Conservation (phyloP, 2,797 vertebrate species). For the Sebastes oblongus region DNA sequence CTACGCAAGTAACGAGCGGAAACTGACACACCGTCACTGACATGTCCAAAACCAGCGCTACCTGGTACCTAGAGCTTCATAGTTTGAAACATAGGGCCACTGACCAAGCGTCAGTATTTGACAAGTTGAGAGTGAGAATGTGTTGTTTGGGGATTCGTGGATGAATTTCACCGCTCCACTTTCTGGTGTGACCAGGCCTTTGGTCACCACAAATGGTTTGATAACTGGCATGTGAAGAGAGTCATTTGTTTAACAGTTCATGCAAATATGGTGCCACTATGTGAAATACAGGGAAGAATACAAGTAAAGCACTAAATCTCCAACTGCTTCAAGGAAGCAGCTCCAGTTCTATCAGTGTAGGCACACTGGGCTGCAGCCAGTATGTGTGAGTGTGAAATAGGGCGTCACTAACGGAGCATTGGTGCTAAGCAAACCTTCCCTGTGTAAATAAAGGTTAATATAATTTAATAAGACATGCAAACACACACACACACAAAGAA, state of each 20-base stretch:
- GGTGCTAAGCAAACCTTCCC: conserved; percentile 30
- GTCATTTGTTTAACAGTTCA: background rate
- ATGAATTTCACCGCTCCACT: background rate
- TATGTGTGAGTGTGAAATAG: background rate
- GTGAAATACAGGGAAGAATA: background rate
- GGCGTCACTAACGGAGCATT: conserved; percentile 3
- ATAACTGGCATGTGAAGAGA: background rate
- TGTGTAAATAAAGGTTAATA: conserved; percentile 37
- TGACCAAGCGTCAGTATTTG: background rate
- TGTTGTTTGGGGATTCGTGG: background rate
- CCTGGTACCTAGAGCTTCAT: background rate
- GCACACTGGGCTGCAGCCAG: background rate
- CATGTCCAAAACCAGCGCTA: background rate
- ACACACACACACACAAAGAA: background rate
- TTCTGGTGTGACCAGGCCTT: background rate
- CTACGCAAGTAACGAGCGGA: background rate
- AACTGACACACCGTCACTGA: background rate
- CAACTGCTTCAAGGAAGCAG: background rate
- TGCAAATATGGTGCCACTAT: background rate
- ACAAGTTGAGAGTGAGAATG: background rate
- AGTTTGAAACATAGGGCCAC: background rate
- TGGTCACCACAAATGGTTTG: background rate
- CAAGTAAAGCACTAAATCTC: background rate
- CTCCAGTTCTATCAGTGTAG: background rate
- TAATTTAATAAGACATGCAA: conserved; percentile 19